Conservation (phyloP, 2,888 invertebrate species). For the Papilio gigon region DNA sequence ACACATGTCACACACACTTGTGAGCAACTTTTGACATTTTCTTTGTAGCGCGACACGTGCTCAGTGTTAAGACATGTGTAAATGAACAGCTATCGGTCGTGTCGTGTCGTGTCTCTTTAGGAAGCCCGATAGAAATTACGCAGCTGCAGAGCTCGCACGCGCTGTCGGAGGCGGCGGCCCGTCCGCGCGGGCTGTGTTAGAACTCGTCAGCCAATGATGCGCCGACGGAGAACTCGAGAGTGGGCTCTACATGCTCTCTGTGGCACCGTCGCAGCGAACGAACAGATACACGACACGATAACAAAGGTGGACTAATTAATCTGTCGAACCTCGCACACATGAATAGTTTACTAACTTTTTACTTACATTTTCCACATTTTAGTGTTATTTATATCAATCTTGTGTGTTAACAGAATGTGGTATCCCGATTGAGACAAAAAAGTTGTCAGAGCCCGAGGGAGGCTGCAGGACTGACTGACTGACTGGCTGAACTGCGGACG, state of each 20-base stretch:
- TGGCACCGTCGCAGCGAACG: background rate
- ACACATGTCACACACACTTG: constrained; percentile 11
- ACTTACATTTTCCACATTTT: background rate
- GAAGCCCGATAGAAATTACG: background rate
- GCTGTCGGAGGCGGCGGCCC: background rate
- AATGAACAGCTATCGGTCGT: background rate
- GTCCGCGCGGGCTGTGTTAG: background rate
- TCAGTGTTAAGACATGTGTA: background rate
- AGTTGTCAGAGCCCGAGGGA: background rate
- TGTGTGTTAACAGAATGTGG: constrained; percentile 52
- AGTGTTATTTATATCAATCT: constrained; percentile 34
- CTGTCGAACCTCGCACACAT: background rate
- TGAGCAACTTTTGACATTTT: constrained; percentile 10
- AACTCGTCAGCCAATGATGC: background rate
- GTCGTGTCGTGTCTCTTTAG: background rate
- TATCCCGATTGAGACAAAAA: constrained; percentile 49
- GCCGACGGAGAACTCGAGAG: background rate
- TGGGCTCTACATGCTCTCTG: background rate
- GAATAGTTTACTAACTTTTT: background rate
- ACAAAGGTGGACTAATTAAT: background rate
- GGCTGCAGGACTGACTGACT: no score
- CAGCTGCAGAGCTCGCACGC: background rate
- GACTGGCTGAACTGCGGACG: no score
- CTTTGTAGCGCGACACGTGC: background rate
- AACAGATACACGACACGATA: background rate